A percentile compares a stretch with the other conserved stretches of the same genome.
These are phyloP conservation scores for Stratiolaelaps scimitus DNA, from an alignment of 1,140 invertebrate species.

Conservation along the genomic window DNA sequence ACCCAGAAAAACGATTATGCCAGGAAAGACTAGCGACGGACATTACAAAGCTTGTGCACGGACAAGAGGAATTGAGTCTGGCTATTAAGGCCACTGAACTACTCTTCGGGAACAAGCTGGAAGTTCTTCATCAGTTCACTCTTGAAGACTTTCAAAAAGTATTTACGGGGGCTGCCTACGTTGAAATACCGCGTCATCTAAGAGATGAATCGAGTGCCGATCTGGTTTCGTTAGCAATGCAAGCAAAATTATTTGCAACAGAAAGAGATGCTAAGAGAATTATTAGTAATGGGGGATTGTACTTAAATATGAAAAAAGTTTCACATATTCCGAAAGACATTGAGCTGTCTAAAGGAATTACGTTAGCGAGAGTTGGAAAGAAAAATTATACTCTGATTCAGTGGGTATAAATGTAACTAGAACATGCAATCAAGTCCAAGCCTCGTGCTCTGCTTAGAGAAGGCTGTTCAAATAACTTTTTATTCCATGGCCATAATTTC, in stretches of 20 bases:
- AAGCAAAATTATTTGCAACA: neutral
- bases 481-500: no score
- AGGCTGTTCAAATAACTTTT: no score
- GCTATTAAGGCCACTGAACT: constrained; percentile 13
- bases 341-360: neutral
- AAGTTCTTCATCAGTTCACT: neutral
- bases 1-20: neutral
- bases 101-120: neutral
- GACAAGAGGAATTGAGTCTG: neutral
- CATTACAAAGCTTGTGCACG: constrained; percentile 1
- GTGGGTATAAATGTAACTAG: neutral
- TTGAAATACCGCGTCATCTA: neutral
- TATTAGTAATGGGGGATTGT: neutral
- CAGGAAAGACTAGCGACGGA: neutral
- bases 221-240: constrained; percentile 1
- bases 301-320: neutral
- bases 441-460: no score
- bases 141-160: neutral
- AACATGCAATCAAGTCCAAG: no score
- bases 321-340: no score
- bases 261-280: constrained; percentile 3
- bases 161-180: neutral
- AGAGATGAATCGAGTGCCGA: neutral
- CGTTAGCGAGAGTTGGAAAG: neutral
- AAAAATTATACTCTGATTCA: constrained; percentile 10